A percentile compares a stretch with the other conserved stretches of the same genome.
These are phyloP conservation scores for Nasonia longicornis DNA, from an alignment of 1,140 invertebrate species.

Conservation along the genomic window DNA sequence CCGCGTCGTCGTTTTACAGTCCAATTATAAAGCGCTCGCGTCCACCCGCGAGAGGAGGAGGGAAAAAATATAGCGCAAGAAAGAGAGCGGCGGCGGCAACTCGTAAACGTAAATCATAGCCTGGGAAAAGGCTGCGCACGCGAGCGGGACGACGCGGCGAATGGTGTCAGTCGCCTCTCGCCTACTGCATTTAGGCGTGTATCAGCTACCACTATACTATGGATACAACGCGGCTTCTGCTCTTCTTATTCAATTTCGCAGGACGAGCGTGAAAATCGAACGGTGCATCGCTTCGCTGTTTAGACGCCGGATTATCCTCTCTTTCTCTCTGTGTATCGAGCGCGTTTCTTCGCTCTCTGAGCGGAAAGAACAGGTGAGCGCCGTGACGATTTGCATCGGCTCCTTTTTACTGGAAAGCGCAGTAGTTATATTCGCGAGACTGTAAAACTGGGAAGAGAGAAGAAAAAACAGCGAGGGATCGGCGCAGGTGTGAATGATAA, in stretches of 20 bases:
- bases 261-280: background rate
- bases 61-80: background rate
- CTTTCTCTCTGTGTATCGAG: background rate
- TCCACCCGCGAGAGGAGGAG: constrained; percentile 16
- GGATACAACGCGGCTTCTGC: background rate
- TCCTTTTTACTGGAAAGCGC: background rate
- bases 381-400: constrained; percentile 7
- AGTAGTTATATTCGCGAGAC: background rate
- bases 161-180: background rate
- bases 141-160: background rate
- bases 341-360: no score
- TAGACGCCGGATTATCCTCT: background rate
- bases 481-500: constrained; percentile 24
- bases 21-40: constrained; percentile 33
- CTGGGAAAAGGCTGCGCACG: constrained; percentile 4
- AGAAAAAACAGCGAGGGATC: background rate
- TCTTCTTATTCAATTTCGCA: constrained; percentile 23
- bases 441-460: background rate
- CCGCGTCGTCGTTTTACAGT: constrained; percentile 32
- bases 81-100: constrained; percentile 4
- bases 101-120: constrained; percentile 24
- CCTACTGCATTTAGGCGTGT: background rate
- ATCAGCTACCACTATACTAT: background rate
- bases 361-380: no score
- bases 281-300: background rate